phyloP scores from a whole-genome alignment of 2,888 invertebrate genomes.

The Melitaea athalia region DNA sequence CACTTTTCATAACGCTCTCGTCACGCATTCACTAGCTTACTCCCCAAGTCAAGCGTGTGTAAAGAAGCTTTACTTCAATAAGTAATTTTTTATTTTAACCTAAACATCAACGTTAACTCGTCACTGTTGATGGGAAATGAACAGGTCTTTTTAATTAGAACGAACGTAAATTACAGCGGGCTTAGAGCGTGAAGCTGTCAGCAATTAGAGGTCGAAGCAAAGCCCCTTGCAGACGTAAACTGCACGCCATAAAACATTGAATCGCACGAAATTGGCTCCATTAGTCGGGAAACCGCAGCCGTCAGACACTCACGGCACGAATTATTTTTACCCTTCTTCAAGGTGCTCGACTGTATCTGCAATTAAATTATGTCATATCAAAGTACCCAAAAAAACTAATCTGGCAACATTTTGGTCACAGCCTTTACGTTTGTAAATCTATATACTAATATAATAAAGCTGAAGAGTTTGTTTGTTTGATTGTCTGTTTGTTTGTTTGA shows the following conservation, averaged over 20 bases:
- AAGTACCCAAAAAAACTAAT: no score
- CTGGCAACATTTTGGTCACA: no score
- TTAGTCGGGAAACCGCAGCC: constrained; percentile 52
- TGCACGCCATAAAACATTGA: constrained; percentile 43
- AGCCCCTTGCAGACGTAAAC: constrained; percentile 37
- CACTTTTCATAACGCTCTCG: no score
- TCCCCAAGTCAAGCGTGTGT: no score
- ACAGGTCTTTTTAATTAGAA: constrained; percentile 34
- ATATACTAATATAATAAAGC: no score
- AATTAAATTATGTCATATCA: no score
- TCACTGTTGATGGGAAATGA: constrained; percentile 3
- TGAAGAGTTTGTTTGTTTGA: no score
- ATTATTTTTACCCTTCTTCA: constrained; percentile 45
- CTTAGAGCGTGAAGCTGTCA: constrained; percentile 37
- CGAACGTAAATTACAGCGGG: constrained; percentile 28
- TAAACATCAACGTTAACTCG: not conserved
- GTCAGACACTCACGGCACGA: constrained; percentile 43
- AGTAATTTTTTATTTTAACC: not conserved
- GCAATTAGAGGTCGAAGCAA: constrained; percentile 35
- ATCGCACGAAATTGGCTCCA: constrained; percentile 64
- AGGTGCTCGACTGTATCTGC: constrained; percentile 36
- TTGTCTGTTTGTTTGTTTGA: no score
- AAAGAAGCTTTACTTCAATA: no score
- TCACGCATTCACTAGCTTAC: no score
- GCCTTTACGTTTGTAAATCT: no score